Percentiles rank a stretch among this genome's conserved stretches.
phyloP scores from a whole-genome alignment of 2,113 vertebrate genomes.

The Rhinolophus ferrumequinum region DNA sequence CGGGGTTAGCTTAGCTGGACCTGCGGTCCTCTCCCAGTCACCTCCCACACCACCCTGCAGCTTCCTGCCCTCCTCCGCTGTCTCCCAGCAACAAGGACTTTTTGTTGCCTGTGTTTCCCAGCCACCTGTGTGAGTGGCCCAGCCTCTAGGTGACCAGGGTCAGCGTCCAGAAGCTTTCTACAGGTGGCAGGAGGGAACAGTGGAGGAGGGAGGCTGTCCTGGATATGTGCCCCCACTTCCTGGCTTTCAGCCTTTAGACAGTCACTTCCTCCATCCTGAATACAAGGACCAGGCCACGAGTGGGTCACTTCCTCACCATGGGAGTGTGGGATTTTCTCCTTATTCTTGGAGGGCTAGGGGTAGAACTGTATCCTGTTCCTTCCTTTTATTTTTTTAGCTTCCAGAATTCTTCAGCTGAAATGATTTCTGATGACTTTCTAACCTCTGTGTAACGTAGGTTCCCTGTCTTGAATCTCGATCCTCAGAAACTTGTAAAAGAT shows the following conservation, averaged over 20 bases:
- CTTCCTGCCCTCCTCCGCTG: not conserved
- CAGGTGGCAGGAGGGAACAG: constrained; percentile 26
- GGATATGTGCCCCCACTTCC: constrained; percentile 68
- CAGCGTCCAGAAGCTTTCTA: constrained; percentile 38
- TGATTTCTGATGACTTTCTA: not conserved
- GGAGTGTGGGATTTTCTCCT: constrained; percentile 56
- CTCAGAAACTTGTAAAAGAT: constrained; percentile 35
- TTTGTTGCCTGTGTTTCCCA: not conserved
- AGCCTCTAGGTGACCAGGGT: not conserved
- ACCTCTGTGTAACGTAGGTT: not conserved
- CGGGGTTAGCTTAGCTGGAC: not conserved
- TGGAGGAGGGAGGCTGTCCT: not conserved
- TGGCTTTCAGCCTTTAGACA: constrained; percentile 67
- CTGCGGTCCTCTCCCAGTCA: not conserved
- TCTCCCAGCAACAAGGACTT: not conserved
- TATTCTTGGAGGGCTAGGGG: not conserved
- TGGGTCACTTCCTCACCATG: constrained; percentile 73
- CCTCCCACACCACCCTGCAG: not conserved
- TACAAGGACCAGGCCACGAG: constrained; percentile 59
- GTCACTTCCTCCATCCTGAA: constrained; percentile 80
- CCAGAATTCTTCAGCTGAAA: constrained; percentile 2
- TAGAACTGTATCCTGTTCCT: constrained; percentile 5
- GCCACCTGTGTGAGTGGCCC: not conserved
- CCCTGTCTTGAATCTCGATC: not conserved
- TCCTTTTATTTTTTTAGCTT: not conserved